Evolutionary conservation across 1,140 invertebrate species (phyloP).

Genomic region (Drosophila kepulauana): DNA sequence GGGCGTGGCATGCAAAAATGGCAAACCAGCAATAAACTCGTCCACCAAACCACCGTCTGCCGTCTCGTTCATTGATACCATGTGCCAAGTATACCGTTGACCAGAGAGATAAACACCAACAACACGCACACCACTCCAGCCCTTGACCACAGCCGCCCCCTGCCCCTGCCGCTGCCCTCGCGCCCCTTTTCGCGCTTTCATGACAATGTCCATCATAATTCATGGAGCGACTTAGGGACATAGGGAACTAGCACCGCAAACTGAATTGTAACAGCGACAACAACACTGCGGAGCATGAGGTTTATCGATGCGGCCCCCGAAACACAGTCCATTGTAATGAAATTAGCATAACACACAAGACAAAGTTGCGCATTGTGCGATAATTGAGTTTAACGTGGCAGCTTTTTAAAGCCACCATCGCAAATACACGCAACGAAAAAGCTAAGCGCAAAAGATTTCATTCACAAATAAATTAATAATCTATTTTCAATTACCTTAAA

Average conservation of each 20-base stretch:
- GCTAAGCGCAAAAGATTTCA: background rate
- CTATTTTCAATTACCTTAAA: too few relatives aligned
- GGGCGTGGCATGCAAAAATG: slow-evolving; percentile 73
- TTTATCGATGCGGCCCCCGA: background rate
- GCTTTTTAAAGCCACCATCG: slow-evolving; percentile 10
- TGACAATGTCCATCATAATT: slow-evolving; percentile 80
- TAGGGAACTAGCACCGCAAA: slow-evolving; percentile 2
- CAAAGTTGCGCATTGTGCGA: slow-evolving; percentile 60
- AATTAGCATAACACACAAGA: slow-evolving; percentile 69
- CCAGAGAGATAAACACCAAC: slow-evolving; percentile 75
- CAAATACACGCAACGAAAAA: slow-evolving; percentile 10
- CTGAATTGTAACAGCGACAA: background rate
- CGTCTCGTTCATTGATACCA: slow-evolving; percentile 54
- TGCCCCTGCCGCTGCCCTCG: background rate
- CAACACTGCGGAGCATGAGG: background rate
- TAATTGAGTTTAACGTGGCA: slow-evolving; percentile 67
- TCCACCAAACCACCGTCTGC: slow-evolving; percentile 27
- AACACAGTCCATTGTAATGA: slow-evolving; percentile 59
- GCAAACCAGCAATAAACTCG: slow-evolving; percentile 69
- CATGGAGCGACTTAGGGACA: slow-evolving; percentile 40
- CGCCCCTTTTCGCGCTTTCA: slow-evolving; percentile 57
- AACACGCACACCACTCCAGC: slow-evolving; percentile 51
- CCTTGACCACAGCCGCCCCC: slow-evolving; percentile 1
- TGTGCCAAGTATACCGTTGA: slow-evolving; percentile 61
- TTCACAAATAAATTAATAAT: background rate